Evolutionary conservation across 1,140 invertebrate species (phyloP).

Genomic region (Magallana angulata): DNA sequence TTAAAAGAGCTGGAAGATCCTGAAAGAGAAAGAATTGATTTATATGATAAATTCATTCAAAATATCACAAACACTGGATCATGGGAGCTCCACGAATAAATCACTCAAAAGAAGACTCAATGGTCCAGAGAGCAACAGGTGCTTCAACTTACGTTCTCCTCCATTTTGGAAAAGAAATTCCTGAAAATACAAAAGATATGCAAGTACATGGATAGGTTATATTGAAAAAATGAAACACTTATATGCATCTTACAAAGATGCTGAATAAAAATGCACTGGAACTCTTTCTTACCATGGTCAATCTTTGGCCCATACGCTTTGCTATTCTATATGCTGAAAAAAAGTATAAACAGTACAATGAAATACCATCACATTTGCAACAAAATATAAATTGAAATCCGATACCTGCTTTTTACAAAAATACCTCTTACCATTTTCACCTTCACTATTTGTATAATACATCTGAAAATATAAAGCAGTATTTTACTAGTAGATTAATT

Average conservation of each 20-base stretch:
- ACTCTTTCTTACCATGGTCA: slow-evolving; percentile 68
- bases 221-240: too few relatives aligned
- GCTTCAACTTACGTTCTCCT: slow-evolving; percentile 68
- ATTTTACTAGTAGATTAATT: not conserved
- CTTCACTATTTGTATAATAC: slow-evolving; percentile 12
- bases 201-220: too few relatives aligned
- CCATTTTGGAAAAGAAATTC: slow-evolving; percentile 74
- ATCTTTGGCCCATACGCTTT: slow-evolving; percentile 66
- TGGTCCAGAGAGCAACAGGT: too few relatives aligned
- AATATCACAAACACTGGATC: not conserved
- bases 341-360: not conserved
- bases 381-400: not conserved
- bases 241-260: too few relatives aligned
- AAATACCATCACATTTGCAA: not conserved
- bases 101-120: too few relatives aligned
- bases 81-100: not conserved
- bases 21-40: slow-evolving; percentile 49
- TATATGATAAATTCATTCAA: not conserved
- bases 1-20: slow-evolving; percentile 34
- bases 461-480: not conserved
- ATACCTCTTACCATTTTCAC: slow-evolving; percentile 5
- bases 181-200: slow-evolving; percentile 57
- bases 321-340: slow-evolving; percentile 70
- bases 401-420: not conserved
- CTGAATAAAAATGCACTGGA: too few relatives aligned